A percentile compares a stretch with the other conserved stretches of the same genome.
These are phyloP conservation scores for Tachina lurida DNA, from an alignment of 2,888 invertebrate genomes.

Conservation along the genomic window DNA sequence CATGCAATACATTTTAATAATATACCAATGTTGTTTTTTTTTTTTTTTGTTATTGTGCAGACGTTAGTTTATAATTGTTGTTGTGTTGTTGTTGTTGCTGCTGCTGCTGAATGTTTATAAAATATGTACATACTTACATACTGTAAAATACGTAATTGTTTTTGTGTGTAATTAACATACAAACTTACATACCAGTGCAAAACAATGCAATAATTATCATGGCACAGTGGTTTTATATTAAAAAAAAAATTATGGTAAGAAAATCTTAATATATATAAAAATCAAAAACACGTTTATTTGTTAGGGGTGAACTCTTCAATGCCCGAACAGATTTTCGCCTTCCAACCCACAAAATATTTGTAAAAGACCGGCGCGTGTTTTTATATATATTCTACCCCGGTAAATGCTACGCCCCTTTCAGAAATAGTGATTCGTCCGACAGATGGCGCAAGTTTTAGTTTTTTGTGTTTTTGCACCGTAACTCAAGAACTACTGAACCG, in stretches of 20 bases:
- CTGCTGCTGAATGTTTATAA: constrained; percentile 14
- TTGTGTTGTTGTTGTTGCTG: neutral
- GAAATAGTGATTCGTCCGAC: too few species aligned
- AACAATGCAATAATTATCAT: constrained; percentile 16
- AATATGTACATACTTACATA: neutral
- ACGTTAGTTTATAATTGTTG: neutral
- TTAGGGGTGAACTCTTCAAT: too few species aligned
- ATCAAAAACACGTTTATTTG: too few species aligned
- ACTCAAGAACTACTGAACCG: too few species aligned
- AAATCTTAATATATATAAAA: too few species aligned
- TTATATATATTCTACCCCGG: too few species aligned
- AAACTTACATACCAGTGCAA: neutral
- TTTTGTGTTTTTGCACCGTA: too few species aligned
- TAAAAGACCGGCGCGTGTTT: too few species aligned
- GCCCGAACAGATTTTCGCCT: too few species aligned
- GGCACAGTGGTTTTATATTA: constrained; percentile 11
- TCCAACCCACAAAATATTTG: too few species aligned
- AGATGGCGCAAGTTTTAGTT: too few species aligned
- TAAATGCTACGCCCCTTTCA: too few species aligned
- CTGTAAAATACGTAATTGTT: constrained; percentile 17
- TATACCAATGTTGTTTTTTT: constrained; percentile 5
- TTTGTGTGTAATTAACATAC: constrained; percentile 4
- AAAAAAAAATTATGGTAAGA: neutral
- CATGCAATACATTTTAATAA: constrained; percentile 40
- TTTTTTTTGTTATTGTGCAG: constrained; percentile 3